Percentiles rank a stretch among this genome's conserved stretches.
Evolutionary conservation across 2,113 vertebrate genomes (phyloP).

Genomic region (Raja brachyura): DNA sequence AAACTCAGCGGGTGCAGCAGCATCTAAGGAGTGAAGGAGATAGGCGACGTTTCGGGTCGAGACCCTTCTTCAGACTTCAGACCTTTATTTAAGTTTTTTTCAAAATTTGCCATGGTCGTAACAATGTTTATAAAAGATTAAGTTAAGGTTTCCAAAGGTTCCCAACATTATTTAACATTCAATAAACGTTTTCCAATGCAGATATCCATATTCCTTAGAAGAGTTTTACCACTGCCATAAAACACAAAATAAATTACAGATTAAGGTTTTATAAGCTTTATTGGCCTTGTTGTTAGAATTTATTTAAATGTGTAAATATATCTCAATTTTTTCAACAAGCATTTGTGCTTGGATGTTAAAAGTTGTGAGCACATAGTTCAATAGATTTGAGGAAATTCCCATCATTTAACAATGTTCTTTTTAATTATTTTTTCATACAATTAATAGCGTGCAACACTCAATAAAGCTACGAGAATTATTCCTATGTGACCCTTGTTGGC

Average conservation of each 20-base stretch:
- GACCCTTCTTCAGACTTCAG: too few relatives aligned
- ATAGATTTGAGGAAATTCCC: neutral
- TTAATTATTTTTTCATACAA: neutral
- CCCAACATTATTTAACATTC: neutral
- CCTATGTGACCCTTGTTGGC: neutral
- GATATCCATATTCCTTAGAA: neutral
- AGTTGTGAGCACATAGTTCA: neutral
- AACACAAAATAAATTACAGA: neutral
- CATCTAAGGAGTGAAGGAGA: too few relatives aligned
- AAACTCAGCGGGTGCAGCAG: too few relatives aligned
- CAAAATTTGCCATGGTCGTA: slow-evolving; percentile 12
- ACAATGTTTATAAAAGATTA: neutral
- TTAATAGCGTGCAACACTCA: neutral
- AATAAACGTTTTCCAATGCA: neutral
- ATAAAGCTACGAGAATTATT: neutral
- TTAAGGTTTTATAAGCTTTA: neutral
- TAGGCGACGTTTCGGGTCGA: too few relatives aligned
- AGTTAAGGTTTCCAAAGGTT: neutral
- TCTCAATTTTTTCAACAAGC: neutral
- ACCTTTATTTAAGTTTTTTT: too few relatives aligned
- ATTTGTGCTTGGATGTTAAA: neutral
- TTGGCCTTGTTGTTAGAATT: neutral
- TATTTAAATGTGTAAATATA: neutral
- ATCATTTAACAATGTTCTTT: neutral
- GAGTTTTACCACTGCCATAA: neutral